Evolutionary conservation across 2,113 vertebrate genomes (phyloP).

Genomic region (Pleuronectes platessa): DNA sequence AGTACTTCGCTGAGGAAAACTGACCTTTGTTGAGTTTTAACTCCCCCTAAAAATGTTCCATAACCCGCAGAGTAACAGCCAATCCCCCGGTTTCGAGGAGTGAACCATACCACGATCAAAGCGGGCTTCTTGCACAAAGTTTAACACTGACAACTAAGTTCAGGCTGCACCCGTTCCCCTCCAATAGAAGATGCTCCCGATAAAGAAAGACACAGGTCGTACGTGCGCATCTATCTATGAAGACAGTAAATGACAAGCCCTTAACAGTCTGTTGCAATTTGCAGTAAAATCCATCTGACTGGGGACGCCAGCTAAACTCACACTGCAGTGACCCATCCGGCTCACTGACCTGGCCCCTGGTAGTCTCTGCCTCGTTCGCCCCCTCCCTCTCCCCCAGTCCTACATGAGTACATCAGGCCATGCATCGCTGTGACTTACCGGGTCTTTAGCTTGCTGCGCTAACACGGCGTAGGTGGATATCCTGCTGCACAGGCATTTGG

Average conservation of each 20-base stretch:
- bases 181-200: neutral
- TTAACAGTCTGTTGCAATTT: neutral
- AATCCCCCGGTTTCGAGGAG: conserved; percentile 34
- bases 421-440: conserved; percentile 84
- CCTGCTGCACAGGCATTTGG: conserved; percentile 97
- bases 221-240: neutral
- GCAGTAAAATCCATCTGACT: conserved; percentile 20
- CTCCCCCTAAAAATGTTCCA: neutral
- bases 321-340: conserved; percentile 12
- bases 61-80: neutral
- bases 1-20: neutral
- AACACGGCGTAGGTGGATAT: conserved; percentile 95
- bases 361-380: conserved; percentile 24
- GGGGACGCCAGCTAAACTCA: conserved; percentile 13
- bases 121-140: conserved; percentile 9
- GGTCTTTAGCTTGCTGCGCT: conserved; percentile 94
- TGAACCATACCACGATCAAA: conserved; percentile 23
- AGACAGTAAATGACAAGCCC: conserved; percentile 23
- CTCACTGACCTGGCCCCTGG: conserved; percentile 42
- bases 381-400: conserved; percentile 22
- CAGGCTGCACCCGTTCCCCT: neutral
- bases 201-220: conserved; percentile 9
- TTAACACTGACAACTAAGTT: neutral
- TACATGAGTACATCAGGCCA: conserved; percentile 35
- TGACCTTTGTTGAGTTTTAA: conserved; percentile 43